Base-by-base conservation (phyloP, 2,888 invertebrate genomes). In the Eurois occulta region DNA sequence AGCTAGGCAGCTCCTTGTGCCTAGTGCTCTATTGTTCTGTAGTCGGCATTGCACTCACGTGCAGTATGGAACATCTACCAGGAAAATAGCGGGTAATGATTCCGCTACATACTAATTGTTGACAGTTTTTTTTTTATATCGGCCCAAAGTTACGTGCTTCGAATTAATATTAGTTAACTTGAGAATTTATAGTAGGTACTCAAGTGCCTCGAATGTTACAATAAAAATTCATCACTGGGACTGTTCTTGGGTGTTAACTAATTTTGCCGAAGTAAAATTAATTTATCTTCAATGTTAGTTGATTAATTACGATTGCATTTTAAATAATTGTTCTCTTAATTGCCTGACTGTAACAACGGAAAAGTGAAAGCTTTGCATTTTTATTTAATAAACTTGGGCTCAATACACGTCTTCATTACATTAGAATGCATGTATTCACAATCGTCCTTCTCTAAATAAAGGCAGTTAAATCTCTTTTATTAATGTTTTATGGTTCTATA, bases 21-120 rank as follows among this genome's bases (percentile, higher is more conserved):
- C 88, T 89, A 88, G 89, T 85, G 86, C 87, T 88, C 88, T 84
- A 88, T 88, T 87, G 88, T 88, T 88, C 85, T 77, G 70, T 74
- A 83, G 78, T 69, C 83, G 78, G 67, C 79, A 81, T 73, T 85
- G 87, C 87, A 87, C 83, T 84, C 80, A 76, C 74, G 78, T 75
- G 72, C 72, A 85, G 77, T 84, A 74, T 83, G 82, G 74, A 70
- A 75, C 80, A 85, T 76, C 77, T 85, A 87, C 83, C 78, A 78
- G 83, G 86, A 87, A 90, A 88, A 88, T 84, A 80, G 77, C 80
- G 77, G 81, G 35, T 77, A 85, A 84, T 87, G 55, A 86, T 84
- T 78, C 72, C 65, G 77, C 79, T 73, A 81, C 73, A 73, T 77
- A 72, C 65, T 78, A 72, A 86, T 85, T 81, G 82, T 72, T 80